These are phyloP conservation scores for Aphaenogaster rudis DNA, from an alignment of 1,140 invertebrate species.

Conservation along the genomic window DNA sequence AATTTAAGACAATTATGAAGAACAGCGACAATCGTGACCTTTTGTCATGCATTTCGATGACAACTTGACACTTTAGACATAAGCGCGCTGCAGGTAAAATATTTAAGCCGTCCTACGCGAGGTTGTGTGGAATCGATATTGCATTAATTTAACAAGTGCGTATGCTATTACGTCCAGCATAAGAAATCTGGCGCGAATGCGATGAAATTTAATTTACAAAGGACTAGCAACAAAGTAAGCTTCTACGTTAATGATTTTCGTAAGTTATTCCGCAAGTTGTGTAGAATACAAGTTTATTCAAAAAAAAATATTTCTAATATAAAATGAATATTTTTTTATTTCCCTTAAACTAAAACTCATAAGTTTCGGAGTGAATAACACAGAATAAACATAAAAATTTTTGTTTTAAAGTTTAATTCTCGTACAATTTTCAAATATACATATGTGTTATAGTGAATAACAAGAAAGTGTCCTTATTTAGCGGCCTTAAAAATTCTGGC, in stretches of 20 bases:
- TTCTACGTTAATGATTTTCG: background rate
- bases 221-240: background rate
- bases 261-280: background rate
- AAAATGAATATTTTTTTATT: background rate
- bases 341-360: background rate
- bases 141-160: conserved; percentile 27
- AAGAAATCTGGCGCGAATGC: background rate
- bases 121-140: conserved; percentile 26
- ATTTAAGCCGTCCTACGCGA: background rate
- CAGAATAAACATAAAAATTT: background rate
- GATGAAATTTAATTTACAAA: background rate
- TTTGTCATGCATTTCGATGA: conserved; percentile 7
- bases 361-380: background rate
- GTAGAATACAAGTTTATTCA: background rate
- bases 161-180: background rate
- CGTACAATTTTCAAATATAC: background rate
- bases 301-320: background rate
- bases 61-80: conserved; percentile 34
- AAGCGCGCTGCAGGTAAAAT: background rate
- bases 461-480: background rate
- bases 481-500: background rate
- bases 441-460: background rate
- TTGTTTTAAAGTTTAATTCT: background rate
- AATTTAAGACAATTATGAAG: background rate
- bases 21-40: conserved; percentile 14